A percentile compares a stretch with the other conserved stretches of the same genome.
Evolutionary conservation across 1,140 invertebrate species (phyloP).

Genomic region (Drosophila repletoides): DNA sequence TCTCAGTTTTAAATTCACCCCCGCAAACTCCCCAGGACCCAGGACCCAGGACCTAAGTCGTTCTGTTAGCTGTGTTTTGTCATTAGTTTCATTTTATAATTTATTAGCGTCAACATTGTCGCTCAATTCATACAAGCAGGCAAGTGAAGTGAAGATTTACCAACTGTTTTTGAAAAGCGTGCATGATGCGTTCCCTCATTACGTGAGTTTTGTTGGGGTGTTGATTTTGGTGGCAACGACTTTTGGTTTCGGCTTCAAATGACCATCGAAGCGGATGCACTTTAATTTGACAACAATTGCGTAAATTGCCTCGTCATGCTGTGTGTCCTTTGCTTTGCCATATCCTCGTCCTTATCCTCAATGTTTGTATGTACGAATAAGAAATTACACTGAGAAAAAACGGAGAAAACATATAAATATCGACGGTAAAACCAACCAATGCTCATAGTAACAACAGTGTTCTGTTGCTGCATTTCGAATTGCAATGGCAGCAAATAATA

Average conservation of each 20-base stretch:
- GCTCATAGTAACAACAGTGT: too few species aligned
- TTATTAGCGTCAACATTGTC: conserved; percentile 79
- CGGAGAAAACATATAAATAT: too few species aligned
- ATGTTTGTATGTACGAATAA: not conserved
- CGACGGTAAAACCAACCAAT: too few species aligned
- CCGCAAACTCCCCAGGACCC: not conserved
- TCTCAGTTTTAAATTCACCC: conserved; percentile 49
- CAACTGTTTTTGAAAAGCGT: conserved; percentile 80
- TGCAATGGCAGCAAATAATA: too few species aligned
- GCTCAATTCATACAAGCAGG: conserved; percentile 18
- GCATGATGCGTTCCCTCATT: conserved; percentile 65
- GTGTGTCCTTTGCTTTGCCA: conserved; percentile 66
- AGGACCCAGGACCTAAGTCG: not conserved
- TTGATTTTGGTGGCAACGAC: conserved; percentile 15
- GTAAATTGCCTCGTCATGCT: conserved; percentile 78
- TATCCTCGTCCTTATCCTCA: not conserved
- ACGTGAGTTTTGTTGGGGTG: conserved; percentile 11
- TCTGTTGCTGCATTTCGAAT: too few species aligned
- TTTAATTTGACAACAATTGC: conserved; percentile 82
- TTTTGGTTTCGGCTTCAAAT: conserved; percentile 77
- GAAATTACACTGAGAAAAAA: too few species aligned
- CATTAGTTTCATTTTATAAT: conserved; percentile 82
- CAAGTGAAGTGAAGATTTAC: conserved; percentile 39
- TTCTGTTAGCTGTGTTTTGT: conserved; percentile 68
- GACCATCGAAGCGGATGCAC: conserved; percentile 81